These are phyloP conservation scores for Phyllopteryx taeniolatus DNA, from an alignment of 2,113 vertebrate genomes.

Conservation along the genomic window DNA sequence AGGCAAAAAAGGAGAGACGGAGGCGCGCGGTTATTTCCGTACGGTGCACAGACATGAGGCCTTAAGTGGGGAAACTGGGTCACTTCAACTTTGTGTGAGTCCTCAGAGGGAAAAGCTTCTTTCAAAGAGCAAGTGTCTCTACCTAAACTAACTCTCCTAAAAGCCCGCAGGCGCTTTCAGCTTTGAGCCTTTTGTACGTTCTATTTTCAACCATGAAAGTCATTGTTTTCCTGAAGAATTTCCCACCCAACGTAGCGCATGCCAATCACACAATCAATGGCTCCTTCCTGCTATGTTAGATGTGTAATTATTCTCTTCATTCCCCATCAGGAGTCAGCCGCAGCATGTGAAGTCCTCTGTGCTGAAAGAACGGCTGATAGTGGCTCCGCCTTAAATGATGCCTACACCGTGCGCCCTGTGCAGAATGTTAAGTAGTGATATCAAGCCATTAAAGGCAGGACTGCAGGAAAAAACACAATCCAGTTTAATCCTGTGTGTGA, in stretches of 20 bases:
- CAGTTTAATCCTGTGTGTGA: constrained; percentile 77
- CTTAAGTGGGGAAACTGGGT: constrained; percentile 77
- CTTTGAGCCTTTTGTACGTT: constrained; percentile 53
- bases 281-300: constrained; percentile 66
- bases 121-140: constrained; percentile 75
- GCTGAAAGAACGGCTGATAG: constrained; percentile 71
- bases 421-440: constrained; percentile 76
- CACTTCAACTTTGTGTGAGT: constrained; percentile 74
- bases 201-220: constrained; percentile 71
- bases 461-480: constrained; percentile 76
- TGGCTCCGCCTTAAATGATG: constrained; percentile 75
- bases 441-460: constrained; percentile 77
- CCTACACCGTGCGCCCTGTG: constrained; percentile 66
- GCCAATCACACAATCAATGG: constrained; percentile 74
- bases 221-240: constrained; percentile 74
- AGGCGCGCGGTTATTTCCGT: constrained; percentile 72
- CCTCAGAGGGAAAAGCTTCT: constrained; percentile 73
- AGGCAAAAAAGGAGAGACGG: constrained; percentile 50
- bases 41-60: constrained; percentile 64
- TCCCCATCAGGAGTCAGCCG: constrained; percentile 70
- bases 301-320: constrained; percentile 74
- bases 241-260: constrained; percentile 67
- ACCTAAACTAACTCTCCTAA: constrained; percentile 72
- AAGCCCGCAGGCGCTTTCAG: constrained; percentile 70
- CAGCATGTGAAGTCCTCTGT: constrained; percentile 69